A percentile compares a stretch with the other conserved stretches of the same genome.
These are phyloP conservation scores for Limnephilus marmoratus DNA, from an alignment of 2,888 invertebrate genomes.

Conservation along the genomic window DNA sequence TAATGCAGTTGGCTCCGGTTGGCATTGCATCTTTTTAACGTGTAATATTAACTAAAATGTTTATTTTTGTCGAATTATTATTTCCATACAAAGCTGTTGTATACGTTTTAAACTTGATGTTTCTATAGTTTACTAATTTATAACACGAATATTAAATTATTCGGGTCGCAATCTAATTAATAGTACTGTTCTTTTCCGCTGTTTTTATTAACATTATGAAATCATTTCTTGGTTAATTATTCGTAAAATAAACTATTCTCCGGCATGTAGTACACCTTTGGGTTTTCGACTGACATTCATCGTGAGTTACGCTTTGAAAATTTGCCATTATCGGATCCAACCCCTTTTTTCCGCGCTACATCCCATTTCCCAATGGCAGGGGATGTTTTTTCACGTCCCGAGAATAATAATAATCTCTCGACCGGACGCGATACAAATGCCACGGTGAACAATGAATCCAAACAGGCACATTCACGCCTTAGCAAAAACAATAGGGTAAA, in stretches of 20 bases:
- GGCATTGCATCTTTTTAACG: neutral
- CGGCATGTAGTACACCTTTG: neutral
- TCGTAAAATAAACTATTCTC: conserved; percentile 2
- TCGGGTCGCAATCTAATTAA: neutral
- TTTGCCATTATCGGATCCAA: conserved; percentile 12
- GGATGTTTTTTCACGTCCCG: conserved; percentile 45
- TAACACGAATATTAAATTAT: too few relatives aligned
- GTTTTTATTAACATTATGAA: neutral
- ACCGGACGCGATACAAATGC: conserved; percentile 50
- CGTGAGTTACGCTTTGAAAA: conserved; percentile 16
- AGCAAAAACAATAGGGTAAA: conserved; percentile 60
- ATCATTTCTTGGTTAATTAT: neutral
- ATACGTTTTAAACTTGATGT: too few relatives aligned
- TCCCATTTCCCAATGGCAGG: conserved; percentile 12
- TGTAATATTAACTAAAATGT: conserved; percentile 20
- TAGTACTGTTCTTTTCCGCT: neutral
- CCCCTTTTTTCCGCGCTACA: conserved; percentile 34
- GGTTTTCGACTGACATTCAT: conserved; percentile 3
- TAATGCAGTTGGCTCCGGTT: neutral
- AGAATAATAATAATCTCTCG: conserved; percentile 53
- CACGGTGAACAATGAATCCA: conserved; percentile 58
- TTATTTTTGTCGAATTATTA: neutral
- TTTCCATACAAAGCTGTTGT: neutral
- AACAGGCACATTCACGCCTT: conserved; percentile 55
- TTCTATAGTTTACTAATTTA: too few relatives aligned